Percentiles rank a stretch among this genome's conserved stretches.
phyloP scores from a whole-genome alignment of 1,140 invertebrate genomes.

The Drusus annulatus region DNA sequence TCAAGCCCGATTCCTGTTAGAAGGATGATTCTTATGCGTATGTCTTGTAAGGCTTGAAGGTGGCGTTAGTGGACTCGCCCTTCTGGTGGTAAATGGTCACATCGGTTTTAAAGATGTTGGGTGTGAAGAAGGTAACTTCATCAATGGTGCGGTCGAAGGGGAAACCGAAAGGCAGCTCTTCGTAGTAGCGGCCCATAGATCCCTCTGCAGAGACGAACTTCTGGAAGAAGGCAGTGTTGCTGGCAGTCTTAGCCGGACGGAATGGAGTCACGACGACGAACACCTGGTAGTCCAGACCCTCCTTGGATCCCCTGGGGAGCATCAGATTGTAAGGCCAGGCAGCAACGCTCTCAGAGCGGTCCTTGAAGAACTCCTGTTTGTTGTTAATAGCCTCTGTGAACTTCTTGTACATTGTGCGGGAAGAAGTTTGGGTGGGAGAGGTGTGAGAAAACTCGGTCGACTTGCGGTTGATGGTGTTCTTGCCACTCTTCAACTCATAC shows the following conservation, averaged over 20 bases:
- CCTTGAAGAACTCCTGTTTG: slow-evolving; percentile 68
- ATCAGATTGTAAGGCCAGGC: slow-evolving; percentile 75
- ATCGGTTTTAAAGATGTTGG: slow-evolving; percentile 79
- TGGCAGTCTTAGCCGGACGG: slow-evolving; percentile 58
- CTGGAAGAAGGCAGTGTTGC: slow-evolving; percentile 77
- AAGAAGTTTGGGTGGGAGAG: slow-evolving; percentile 70
- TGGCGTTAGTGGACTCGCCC: slow-evolving; percentile 66
- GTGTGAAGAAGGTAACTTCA: slow-evolving; percentile 72
- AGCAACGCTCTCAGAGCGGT: slow-evolving; percentile 69
- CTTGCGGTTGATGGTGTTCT: slow-evolving; percentile 74
- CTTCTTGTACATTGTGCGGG: slow-evolving; percentile 67
- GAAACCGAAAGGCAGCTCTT: slow-evolving; percentile 76
- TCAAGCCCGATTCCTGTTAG: no score
- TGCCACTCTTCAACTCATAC: slow-evolving; percentile 75
- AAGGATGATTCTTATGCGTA: no score
- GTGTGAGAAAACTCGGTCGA: slow-evolving; percentile 68
- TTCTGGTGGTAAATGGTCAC: slow-evolving; percentile 75
- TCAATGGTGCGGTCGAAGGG: slow-evolving; percentile 80
- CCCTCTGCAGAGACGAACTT: slow-evolving; percentile 59
- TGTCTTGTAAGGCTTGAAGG: no score
- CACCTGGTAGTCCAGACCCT: slow-evolving; percentile 73
- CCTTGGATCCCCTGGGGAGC: slow-evolving; percentile 74
- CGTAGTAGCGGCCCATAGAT: slow-evolving; percentile 66
- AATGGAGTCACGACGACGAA: slow-evolving; percentile 73
- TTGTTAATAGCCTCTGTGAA: slow-evolving; percentile 67